Base-by-base conservation (phyloP, 2,888 invertebrate species). In the Lycophotia porphyrea region DNA sequence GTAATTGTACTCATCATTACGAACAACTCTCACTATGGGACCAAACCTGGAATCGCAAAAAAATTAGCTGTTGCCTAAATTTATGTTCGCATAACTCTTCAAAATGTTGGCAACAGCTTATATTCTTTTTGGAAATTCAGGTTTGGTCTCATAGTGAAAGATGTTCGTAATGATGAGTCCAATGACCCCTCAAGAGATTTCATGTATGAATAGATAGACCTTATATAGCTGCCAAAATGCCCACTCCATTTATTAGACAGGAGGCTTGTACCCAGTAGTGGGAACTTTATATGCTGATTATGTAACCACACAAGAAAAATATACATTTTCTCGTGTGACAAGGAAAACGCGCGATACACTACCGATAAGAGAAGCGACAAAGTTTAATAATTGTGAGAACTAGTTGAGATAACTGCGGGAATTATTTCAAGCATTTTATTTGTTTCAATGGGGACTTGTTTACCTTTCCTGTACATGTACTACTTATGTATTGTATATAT, bases 361-460 rank as follows among this genome's bases (percentile, higher is more conserved):
- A 71, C 85, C 84, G 87, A 85, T 88, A 88, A 89, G 84, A 84
- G 71, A 70, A 74, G 77, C 78, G 79, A 78, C 86, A 42, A 89
- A 89, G 81, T 90, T 87, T 84, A 80, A 85, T 90, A 89, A 90
- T 89, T 90, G 88, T 86, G 85, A 85, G 80, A 88, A 90, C 77
- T 90, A 87, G 65, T 72, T 52, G 68, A 76, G 85, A 78, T 87
- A 86, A 79, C 80, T 72, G 66, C 39, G 31, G 52, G 75, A 71
- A 79, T 84, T 78, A 84, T 85, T 79, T 84, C 75, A 70, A 80
- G 42, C 76, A 78, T 88, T 88, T 87, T 86, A 84, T 84, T 81
- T 76, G 77, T 80, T 80, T 61, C 67, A 31, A 44, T 44, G 34
- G n/a, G 42, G 27, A 39, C 55, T 78, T 72, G 77, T 78, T 84